Evolutionary conservation across 1,140 invertebrate species (phyloP).

Genomic region (Drosophila kurseongensis): DNA sequence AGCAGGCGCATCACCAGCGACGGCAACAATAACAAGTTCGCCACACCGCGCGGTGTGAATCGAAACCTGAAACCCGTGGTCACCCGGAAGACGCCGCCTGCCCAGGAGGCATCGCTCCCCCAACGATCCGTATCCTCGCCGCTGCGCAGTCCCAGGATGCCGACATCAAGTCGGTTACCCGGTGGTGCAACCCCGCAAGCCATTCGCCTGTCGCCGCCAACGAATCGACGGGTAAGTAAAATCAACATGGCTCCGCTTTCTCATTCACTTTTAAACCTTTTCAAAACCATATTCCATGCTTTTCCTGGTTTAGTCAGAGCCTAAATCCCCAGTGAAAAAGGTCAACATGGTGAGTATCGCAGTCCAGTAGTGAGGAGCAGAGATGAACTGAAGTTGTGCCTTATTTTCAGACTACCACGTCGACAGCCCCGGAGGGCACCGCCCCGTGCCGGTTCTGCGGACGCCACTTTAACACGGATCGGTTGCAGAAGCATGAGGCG

Average conservation of each 20-base stretch:
- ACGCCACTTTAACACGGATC: constrained; percentile 91
- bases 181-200: background rate
- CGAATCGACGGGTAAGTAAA: constrained; percentile 26
- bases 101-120: background rate
- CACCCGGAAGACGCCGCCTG: constrained; percentile 54
- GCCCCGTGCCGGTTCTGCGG: constrained; percentile 88
- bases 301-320: constrained; percentile 18
- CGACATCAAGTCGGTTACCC: background rate
- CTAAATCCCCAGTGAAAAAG: constrained; percentile 62
- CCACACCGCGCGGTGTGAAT: constrained; percentile 22
- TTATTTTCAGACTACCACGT: background rate
- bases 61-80: constrained; percentile 58
- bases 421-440: constrained; percentile 72
- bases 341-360: constrained; percentile 50
- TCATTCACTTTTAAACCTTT: constrained; percentile 1
- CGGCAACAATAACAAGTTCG: constrained; percentile 64
- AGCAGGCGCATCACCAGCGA: constrained; percentile 34
- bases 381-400: background rate
- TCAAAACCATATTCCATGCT: background rate
- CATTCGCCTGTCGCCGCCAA: constrained; percentile 8
- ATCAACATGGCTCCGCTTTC: constrained; percentile 2
- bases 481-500: constrained; percentile 92
- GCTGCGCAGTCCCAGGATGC: constrained; percentile 9
- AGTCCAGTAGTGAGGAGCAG: fast-evolving
- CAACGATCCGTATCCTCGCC: background rate